Conservation (phyloP, 2,113 vertebrate species). For the Pyxicephalus adspersus region DNA sequence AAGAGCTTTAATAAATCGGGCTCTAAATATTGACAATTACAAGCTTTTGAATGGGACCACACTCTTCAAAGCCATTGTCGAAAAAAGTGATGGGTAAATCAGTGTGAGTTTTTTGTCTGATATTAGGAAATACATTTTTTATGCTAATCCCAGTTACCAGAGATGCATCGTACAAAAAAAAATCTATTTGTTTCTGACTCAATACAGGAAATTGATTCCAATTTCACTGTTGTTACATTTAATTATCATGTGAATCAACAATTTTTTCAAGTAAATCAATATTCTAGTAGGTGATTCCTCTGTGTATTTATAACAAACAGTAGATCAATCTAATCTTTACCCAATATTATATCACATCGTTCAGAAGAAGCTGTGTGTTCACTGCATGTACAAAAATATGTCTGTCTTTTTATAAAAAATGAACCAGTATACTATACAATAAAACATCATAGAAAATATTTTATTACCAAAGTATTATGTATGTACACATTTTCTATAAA, state of each 20-base stretch:
- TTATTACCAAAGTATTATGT: no score
- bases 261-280: neutral
- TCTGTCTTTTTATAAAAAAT: no score
- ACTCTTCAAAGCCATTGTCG: no score
- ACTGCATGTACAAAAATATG: no score
- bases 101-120: neutral
- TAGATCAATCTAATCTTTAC: neutral
- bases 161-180: neutral
- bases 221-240: neutral
- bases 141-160: neutral
- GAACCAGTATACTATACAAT: no score
- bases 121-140: neutral
- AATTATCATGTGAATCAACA: neutral
- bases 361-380: neutral
- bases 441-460: no score
- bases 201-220: neutral
- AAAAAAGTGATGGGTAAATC: no score
- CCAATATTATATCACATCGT: neutral
- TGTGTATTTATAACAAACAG: neutral
- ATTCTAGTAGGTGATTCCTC: neutral
- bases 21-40: no score
- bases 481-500: no score
- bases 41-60: no score
- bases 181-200: neutral
- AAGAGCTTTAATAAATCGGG: no score